Evolutionary conservation across 1,140 invertebrate genomes (phyloP).

Genomic region (Neodiprion fabricii): DNA sequence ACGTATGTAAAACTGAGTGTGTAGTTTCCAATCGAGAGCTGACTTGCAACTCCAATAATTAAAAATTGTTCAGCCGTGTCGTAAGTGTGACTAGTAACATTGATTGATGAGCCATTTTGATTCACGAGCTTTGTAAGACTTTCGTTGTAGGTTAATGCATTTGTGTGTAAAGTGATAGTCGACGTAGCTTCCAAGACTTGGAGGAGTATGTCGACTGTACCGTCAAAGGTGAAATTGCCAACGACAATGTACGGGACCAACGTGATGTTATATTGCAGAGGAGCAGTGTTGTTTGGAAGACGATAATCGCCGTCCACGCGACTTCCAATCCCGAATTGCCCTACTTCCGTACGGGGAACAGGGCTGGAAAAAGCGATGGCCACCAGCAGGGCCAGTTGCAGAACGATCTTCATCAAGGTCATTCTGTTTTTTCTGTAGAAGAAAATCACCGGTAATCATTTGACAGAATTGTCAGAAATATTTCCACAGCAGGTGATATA

Average conservation of each 20-base stretch:
- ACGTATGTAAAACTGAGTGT: conserved; percentile 24
- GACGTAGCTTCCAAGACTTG: background rate
- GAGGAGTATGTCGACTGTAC: conserved; percentile 25
- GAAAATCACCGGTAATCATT: too few species aligned
- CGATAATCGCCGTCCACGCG: conserved; percentile 22
- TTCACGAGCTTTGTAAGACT: background rate
- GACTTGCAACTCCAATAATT: background rate
- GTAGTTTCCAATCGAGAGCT: background rate
- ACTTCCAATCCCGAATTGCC: background rate
- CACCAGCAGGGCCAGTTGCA: background rate
- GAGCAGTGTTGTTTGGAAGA: conserved; percentile 27
- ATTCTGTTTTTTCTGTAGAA: background rate
- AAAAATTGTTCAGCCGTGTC: conserved; percentile 20
- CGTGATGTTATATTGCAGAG: conserved; percentile 24
- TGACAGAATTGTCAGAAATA: too few species aligned
- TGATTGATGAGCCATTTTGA: background rate
- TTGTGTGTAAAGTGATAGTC: conserved; percentile 36
- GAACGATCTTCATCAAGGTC: background rate
- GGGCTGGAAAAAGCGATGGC: background rate
- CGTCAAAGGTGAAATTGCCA: conserved; percentile 34
- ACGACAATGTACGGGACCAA: conserved; percentile 27
- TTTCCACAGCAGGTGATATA: too few species aligned
- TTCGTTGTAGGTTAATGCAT: conserved; percentile 17
- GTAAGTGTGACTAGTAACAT: conserved; percentile 10
- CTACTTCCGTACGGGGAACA: background rate